phyloP scores from a whole-genome alignment of 2,113 vertebrate species.

The Lycaon pictus region DNA sequence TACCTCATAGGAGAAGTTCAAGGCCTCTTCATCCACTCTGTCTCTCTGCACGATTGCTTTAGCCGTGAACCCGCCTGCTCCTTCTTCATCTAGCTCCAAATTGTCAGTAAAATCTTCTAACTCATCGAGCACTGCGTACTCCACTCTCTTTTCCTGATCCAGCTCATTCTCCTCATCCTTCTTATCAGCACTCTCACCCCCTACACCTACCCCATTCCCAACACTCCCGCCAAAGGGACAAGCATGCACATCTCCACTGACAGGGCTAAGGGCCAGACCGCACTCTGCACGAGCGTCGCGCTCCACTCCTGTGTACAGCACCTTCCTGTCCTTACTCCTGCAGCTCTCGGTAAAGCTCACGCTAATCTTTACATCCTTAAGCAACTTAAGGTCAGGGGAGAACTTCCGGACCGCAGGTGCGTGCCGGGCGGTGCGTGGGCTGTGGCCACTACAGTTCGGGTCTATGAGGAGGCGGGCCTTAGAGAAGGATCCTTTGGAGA shows the following conservation, averaged over 20 bases:
- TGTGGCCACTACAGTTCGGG: slow-evolving; percentile 89
- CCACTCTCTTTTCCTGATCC: slow-evolving; percentile 98
- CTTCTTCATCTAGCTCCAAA: slow-evolving; percentile 96
- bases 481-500: slow-evolving; percentile 94
- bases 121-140: slow-evolving; percentile 98
- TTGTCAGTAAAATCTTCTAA: slow-evolving; percentile 98
- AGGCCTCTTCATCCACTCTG: slow-evolving; percentile 94
- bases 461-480: slow-evolving; percentile 92
- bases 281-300: slow-evolving; percentile 88
- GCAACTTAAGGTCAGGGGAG: slow-evolving; percentile 96
- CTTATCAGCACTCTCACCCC: slow-evolving; percentile 87
- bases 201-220: slow-evolving; percentile 85
- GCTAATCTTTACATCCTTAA: slow-evolving; percentile 98
- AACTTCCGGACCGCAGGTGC: slow-evolving; percentile 96
- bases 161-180: slow-evolving; percentile 92
- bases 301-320: slow-evolving; percentile 95
- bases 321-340: slow-evolving; percentile 97
- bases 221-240: slow-evolving; percentile 89
- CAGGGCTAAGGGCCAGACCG: slow-evolving; percentile 87
- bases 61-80: slow-evolving; percentile 94
- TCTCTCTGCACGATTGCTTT: slow-evolving; percentile 96
- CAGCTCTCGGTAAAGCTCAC: slow-evolving; percentile 97
- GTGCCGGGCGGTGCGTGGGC: slow-evolving; percentile 97
- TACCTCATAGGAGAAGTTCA: slow-evolving; percentile 97
- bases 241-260: slow-evolving; percentile 95